Base-by-base conservation (phyloP, 2,113 vertebrate genomes). In the Ursus arctos region DNA sequence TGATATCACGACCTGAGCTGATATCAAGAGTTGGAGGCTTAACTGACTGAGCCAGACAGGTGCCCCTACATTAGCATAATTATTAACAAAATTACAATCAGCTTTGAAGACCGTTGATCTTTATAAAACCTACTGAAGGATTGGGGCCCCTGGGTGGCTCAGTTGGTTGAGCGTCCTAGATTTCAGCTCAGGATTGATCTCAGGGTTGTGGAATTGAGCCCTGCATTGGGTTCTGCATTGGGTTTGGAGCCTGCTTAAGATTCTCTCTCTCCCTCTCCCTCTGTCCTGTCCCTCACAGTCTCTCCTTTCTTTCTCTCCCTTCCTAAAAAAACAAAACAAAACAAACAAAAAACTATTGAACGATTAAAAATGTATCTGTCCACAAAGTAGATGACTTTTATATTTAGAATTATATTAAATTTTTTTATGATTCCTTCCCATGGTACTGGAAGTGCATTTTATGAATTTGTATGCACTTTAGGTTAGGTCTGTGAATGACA, bases 401-500 rank as follows among this genome's bases (percentile, higher is more conserved):
- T 57, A 65, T 86, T 88, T 88, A 88, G 15, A 88, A 63, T 24
- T n/a, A 4, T 63, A 43, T 77, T 90, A 65, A 53, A 77, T 40
- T 76, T 94, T 88, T n/a, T 61, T 88, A 9, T 63, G 22, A 83
- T 59, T 90, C 15, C 89, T 79, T 82, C 26, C 7, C 13, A 4
- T 51, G 7, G 61, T 71, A 72, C 14, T 53, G 26, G 77, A 77
- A 94, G 57, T 51, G 13, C 9, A 59, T 65, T 92, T 77, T 55
- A 74, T 86, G 10, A 67, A 82, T 82, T 81, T 67, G 1, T 65
- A 3, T 88, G 43, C n/a, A 31, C 15, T 84, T 86, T 69, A 55
- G 72, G 33, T 86, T 79, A 79, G 61, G 28, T 91, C 9, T 95
- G 63, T 89, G 63, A 65, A 65, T 88, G 63, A 59, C 83, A 89